A percentile compares a stretch with the other conserved stretches of the same genome.
phyloP scores from a whole-genome alignment of 1,140 invertebrate species.

The Idris sp. region DNA sequence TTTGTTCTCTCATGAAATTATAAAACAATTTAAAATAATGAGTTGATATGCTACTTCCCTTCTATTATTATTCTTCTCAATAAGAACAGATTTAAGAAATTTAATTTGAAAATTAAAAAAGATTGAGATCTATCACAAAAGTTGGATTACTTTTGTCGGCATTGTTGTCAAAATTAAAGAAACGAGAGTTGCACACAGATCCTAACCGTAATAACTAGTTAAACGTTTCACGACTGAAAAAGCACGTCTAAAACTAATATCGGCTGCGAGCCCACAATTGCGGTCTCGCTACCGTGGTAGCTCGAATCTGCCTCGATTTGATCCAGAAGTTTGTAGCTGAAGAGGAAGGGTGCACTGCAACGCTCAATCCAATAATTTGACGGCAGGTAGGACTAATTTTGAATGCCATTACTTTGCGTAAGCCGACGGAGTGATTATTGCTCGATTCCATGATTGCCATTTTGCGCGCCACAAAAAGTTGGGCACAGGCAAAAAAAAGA shows the following conservation, averaged over 20 bases:
- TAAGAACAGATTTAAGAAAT: neutral
- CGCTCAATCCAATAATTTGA: conserved; percentile 68
- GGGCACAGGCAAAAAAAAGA: conserved; percentile 8
- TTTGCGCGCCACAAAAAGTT: conserved; percentile 24
- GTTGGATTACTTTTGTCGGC: conserved; percentile 42
- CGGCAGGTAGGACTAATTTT: conserved; percentile 72
- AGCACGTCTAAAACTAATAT: conserved; percentile 75
- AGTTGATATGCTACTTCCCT: too few species aligned
- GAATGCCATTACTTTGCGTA: conserved; percentile 75
- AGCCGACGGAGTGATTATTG: conserved; percentile 72
- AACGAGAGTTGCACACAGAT: conserved; percentile 62
- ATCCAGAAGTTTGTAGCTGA: conserved; percentile 58
- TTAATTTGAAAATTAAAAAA: conserved; percentile 7
- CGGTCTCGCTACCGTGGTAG: conserved; percentile 66
- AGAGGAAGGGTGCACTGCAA: conserved; percentile 16
- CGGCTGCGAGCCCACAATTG: conserved; percentile 73
- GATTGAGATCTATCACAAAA: conserved; percentile 2
- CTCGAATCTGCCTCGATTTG: conserved; percentile 57
- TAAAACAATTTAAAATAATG: too few species aligned
- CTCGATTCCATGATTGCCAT: conserved; percentile 34
- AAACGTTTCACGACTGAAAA: conserved; percentile 69
- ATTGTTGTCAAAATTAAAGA: conserved; percentile 67
- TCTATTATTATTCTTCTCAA: too few species aligned
- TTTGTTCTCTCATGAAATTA: too few species aligned
- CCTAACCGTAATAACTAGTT: conserved; percentile 74